These are phyloP conservation scores for Toxostoma redivivum DNA, from an alignment of 2,113 vertebrate species.

Conservation along the genomic window DNA sequence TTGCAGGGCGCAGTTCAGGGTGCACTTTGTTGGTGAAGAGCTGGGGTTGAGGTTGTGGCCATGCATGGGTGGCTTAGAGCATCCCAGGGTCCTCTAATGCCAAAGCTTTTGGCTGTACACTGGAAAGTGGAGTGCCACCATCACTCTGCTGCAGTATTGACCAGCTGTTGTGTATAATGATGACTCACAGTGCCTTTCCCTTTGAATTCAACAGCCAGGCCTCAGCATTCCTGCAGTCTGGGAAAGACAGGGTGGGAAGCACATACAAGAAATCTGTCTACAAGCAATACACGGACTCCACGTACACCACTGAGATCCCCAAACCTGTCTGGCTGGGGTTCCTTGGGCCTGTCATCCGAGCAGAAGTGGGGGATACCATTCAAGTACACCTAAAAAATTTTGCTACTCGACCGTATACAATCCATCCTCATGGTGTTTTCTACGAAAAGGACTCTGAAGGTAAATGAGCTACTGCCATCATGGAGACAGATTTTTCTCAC, in stretches of 20 bases:
- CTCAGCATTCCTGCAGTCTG: conserved; percentile 65
- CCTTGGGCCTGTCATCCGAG: conserved; percentile 83
- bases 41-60: neutral
- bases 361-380: conserved; percentile 84
- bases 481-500: neutral
- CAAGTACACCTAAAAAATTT: conserved; percentile 83
- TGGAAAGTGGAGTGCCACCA: neutral
- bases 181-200: neutral
- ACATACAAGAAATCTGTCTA: conserved; percentile 88
- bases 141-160: neutral
- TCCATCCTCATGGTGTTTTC: conserved; percentile 79
- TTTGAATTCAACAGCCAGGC: conserved; percentile 51
- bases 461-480: conserved; percentile 7
- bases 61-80: neutral
- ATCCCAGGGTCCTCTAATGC: neutral
- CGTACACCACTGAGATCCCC: conserved; percentile 74
- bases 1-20: neutral
- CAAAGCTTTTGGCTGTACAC: neutral
- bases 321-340: conserved; percentile 85
- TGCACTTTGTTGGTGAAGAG: accelerated
- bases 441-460: conserved; percentile 79
- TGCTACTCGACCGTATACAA: conserved; percentile 77
- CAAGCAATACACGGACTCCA: conserved; percentile 81
- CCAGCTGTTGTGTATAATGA: neutral
- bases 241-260: conserved; percentile 70